A percentile compares a stretch with the other conserved stretches of the same genome.
These are phyloP conservation scores for Fistularia tabacaria DNA, from an alignment of 2,797 vertebrate genomes.

Conservation along the genomic window DNA sequence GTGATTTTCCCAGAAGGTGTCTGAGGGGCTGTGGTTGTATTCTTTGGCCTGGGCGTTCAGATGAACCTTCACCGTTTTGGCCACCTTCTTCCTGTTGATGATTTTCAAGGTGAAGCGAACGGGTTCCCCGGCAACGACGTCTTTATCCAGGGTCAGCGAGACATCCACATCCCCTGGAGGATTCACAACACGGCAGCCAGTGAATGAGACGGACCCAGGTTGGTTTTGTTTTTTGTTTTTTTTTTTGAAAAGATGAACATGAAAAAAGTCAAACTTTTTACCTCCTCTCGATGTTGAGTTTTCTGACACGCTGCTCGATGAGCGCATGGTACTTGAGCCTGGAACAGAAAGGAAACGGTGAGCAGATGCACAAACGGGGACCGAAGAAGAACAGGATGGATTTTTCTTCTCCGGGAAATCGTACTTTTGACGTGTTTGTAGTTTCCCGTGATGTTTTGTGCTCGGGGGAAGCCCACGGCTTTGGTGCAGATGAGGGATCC, in stretches of 20 bases:
- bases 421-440: constrained; percentile 82
- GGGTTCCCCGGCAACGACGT: constrained; percentile 76
- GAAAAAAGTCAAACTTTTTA: not conserved
- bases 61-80: constrained; percentile 75
- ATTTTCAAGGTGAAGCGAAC: constrained; percentile 76
- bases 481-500: constrained; percentile 92
- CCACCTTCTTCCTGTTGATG: constrained; percentile 66
- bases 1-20: constrained; percentile 77
- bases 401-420: constrained; percentile 30
- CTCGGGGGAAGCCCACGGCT: constrained; percentile 67
- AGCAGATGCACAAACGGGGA: not conserved
- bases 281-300: constrained; percentile 41
- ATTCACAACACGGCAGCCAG: fast-evolving
- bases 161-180: constrained; percentile 45
- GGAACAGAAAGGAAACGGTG: constrained; percentile 7
- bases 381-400: not conserved
- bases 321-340: constrained; percentile 48
- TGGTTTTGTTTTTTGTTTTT: too few species aligned
- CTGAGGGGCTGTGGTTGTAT: constrained; percentile 72
- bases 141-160: constrained; percentile 71
- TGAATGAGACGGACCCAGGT: not conserved
- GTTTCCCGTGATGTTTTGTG: constrained; percentile 79
- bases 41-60: constrained; percentile 81
- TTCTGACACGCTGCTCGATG: constrained; percentile 30
- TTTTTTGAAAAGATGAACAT: too few species aligned